These are phyloP conservation scores for Corvus cornix DNA, from an alignment of 2,113 vertebrate genomes.

Conservation along the genomic window DNA sequence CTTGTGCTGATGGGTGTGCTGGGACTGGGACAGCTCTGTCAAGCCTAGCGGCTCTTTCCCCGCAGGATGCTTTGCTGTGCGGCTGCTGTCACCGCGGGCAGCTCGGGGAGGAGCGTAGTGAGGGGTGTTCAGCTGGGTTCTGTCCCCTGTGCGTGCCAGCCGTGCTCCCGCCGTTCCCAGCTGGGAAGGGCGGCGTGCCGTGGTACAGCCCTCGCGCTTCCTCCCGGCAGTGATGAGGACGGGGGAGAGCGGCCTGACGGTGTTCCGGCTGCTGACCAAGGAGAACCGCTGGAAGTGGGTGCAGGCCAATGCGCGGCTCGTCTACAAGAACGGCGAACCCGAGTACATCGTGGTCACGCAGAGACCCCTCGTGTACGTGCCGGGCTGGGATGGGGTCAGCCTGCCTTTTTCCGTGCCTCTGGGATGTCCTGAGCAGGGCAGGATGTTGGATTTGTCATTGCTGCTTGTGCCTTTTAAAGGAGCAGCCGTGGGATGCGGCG, in stretches of 20 bases:
- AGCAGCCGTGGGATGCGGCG: background rate
- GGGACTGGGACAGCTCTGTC: background rate
- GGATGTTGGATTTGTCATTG: fast-evolving
- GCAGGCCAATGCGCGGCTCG: background rate
- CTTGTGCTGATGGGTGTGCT: background rate
- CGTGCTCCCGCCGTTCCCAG: fast-evolving
- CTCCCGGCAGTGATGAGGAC: slow-evolving; percentile 22
- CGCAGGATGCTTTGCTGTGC: background rate
- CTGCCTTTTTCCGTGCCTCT: fast-evolving
- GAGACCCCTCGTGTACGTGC: slow-evolving; percentile 60
- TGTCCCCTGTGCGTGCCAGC: background rate
- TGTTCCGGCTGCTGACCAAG: slow-evolving; percentile 53
- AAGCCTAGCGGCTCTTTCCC: background rate
- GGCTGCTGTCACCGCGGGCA: background rate
- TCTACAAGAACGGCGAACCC: background rate
- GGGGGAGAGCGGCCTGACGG: background rate
- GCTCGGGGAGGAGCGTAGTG: background rate
- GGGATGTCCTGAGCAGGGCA: background rate
- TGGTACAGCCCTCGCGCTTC: fast-evolving
- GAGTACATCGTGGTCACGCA: slow-evolving; percentile 43
- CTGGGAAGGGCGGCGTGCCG: fast-evolving
- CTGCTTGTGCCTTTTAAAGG: background rate
- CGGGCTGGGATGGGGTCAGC: background rate
- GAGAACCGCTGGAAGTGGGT: slow-evolving; percentile 51
- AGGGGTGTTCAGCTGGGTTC: background rate